Percentiles rank a stretch among this genome's conserved stretches.
These are phyloP conservation scores for Leucoraja erinaceus DNA, from an alignment of 2,113 vertebrate species.

Conservation along the genomic window DNA sequence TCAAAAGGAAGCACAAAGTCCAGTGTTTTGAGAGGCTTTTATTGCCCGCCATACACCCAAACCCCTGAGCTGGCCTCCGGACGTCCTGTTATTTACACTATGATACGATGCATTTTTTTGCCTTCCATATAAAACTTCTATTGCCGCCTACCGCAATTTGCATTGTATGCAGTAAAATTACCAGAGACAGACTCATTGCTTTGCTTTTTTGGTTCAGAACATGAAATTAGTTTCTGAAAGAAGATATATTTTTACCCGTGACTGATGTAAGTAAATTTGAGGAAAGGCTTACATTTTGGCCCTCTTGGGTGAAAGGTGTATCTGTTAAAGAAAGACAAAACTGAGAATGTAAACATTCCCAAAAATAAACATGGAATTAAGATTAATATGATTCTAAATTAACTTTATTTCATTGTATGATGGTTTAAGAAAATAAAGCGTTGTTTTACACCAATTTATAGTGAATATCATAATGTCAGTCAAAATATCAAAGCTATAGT, in stretches of 20 bases:
- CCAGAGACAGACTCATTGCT: neutral
- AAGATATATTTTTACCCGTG: neutral
- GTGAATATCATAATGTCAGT: neutral
- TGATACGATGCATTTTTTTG: neutral
- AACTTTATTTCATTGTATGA: neutral
- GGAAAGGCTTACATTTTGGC: too few relatives aligned
- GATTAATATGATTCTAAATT: neutral
- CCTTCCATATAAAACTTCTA: too few relatives aligned
- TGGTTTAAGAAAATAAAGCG: slow-evolving; percentile 8
- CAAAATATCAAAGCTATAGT: neutral
- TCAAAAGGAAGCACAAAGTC: too few relatives aligned
- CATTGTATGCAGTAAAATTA: slow-evolving; percentile 4
- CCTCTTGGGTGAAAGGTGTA: neutral
- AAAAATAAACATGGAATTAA: neutral
- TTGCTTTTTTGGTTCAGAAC: neutral
- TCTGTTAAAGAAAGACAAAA: neutral
- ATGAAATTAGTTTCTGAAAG: neutral
- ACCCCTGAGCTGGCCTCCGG: too few relatives aligned
- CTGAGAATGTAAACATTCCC: neutral
- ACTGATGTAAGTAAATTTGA: neutral
- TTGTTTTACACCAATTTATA: neutral
- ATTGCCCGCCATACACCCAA: too few relatives aligned
- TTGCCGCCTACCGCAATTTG: too few relatives aligned
- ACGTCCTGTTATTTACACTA: neutral
- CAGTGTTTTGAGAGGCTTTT: too few relatives aligned